These are phyloP conservation scores for Drosophila bifasciata DNA, from an alignment of 1,140 invertebrate genomes.

Conservation along the genomic window DNA sequence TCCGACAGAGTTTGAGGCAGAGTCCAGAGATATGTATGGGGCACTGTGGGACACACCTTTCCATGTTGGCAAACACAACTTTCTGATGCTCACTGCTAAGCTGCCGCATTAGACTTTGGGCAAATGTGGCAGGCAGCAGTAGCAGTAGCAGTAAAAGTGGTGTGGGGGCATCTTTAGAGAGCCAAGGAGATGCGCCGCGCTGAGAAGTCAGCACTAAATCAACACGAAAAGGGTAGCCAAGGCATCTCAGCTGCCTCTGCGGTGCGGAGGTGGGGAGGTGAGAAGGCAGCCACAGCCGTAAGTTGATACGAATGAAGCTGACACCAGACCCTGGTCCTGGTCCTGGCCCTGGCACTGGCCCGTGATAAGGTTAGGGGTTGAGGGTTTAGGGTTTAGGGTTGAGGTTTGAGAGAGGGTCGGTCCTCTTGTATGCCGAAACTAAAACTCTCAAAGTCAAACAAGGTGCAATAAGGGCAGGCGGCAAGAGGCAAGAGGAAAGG, in stretches of 20 bases:
- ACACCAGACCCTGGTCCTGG: constrained; percentile 30
- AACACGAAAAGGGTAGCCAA: constrained; percentile 18
- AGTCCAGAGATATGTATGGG: background rate
- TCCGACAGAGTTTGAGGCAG: constrained; percentile 35
- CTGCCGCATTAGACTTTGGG: constrained; percentile 10
- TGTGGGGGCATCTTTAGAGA: too few relatives aligned
- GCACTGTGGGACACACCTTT: constrained; percentile 38
- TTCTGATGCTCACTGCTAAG: constrained; percentile 21
- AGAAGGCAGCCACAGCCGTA: constrained; percentile 30
- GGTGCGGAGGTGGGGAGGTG: too few relatives aligned
- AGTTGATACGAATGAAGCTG: constrained; percentile 57
- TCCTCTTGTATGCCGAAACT: constrained; percentile 6
- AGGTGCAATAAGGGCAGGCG: background rate
- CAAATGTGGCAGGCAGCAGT: background rate
- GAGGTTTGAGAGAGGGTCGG: constrained; percentile 8
- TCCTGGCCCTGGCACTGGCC: constrained; percentile 23
- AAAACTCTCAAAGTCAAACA: constrained; percentile 35
- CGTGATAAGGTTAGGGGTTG: constrained; percentile 8
- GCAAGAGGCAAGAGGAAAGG: constrained; percentile 21
- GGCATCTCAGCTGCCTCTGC: background rate
- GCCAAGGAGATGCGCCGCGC: background rate
- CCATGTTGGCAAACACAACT: constrained; percentile 35
- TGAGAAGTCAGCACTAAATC: constrained; percentile 47
- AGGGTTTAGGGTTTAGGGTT: constrained; percentile 5
- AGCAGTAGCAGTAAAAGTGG: too few relatives aligned